A percentile compares a stretch with the other conserved stretches of the same genome.
Conservation (phyloP, 2,888 invertebrate genomes). For the Rhagium mordax region DNA sequence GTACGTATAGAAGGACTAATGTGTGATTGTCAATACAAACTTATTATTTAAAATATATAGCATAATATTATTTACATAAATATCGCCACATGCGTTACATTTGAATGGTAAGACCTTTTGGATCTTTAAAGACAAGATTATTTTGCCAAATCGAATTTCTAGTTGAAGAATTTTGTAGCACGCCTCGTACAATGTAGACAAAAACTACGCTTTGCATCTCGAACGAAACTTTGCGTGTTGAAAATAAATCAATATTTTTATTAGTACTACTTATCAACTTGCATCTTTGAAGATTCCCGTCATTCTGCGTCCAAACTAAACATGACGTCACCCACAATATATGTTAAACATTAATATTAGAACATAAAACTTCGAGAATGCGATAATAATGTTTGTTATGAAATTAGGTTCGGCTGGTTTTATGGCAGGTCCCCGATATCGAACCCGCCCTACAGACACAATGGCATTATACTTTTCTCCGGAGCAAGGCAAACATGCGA, state of each 20-base stretch:
- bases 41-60: too few species aligned
- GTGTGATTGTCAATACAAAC: too few species aligned
- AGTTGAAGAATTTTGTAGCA: too few species aligned
- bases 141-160: too few species aligned
- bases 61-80: too few species aligned
- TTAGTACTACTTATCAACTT: background rate
- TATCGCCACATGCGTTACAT: too few species aligned
- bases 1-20: too few species aligned
- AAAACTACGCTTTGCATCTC: too few species aligned
- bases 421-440: conserved; percentile 42
- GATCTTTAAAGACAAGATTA: too few species aligned
- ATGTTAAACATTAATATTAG: conserved; percentile 10
- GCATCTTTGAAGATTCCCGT: background rate
- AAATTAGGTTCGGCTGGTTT: conserved; percentile 36
- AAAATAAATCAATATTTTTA: background rate
- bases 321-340: conserved; percentile 5
- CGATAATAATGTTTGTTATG: conserved; percentile 41
- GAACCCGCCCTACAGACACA: conserved; percentile 43
- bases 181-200: too few species aligned
- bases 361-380: conserved; percentile 6
- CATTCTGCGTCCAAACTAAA: background rate
- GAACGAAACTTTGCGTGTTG: background rate
- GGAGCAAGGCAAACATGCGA: conserved; percentile 40
- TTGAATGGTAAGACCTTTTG: too few species aligned
- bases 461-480: conserved; percentile 46